phyloP scores from a whole-genome alignment of 2,888 invertebrate species.

The Fabriciana adippe region DNA sequence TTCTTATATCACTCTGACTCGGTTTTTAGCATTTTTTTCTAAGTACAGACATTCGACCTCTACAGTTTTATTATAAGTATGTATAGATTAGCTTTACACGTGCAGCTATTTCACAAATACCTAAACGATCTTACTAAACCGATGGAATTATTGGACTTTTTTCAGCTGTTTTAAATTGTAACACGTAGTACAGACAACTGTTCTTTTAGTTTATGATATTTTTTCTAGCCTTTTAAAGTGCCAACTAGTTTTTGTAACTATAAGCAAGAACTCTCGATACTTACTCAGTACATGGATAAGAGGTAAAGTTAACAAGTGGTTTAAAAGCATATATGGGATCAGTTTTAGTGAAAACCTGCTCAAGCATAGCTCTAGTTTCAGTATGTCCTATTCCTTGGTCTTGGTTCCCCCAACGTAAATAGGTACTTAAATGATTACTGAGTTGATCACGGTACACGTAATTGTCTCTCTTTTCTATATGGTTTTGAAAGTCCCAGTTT shows the following conservation, averaged over 20 bases:
- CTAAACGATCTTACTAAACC: no score
- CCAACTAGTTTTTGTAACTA: no score
- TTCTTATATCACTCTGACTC: no score
- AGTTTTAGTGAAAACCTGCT: slow-evolving; percentile 66
- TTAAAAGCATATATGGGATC: slow-evolving; percentile 70
- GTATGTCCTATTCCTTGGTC: slow-evolving; percentile 66
- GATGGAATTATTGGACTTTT: no score
- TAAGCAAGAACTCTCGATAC: slow-evolving; percentile 39
- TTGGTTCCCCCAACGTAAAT: slow-evolving; percentile 67
- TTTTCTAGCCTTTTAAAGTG: background rate
- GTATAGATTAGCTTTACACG: no score
- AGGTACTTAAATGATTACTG: slow-evolving; percentile 76
- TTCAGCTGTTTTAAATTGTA: no score
- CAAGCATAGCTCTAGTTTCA: slow-evolving; percentile 75
- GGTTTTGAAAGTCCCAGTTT: slow-evolving; percentile 69
- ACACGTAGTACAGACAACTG: no score
- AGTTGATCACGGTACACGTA: slow-evolving; percentile 72
- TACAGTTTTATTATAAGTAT: no score
- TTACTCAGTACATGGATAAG: slow-evolving; percentile 77
- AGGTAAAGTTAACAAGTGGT: slow-evolving; percentile 74
- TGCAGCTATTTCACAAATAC: no score
- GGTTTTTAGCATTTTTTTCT: no score
- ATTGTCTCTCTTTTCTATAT: slow-evolving; percentile 75
- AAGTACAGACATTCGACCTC: no score
- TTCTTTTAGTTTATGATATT: background rate